Conservation (phyloP, 2,888 invertebrate genomes). For the Ferrisia virgata region DNA sequence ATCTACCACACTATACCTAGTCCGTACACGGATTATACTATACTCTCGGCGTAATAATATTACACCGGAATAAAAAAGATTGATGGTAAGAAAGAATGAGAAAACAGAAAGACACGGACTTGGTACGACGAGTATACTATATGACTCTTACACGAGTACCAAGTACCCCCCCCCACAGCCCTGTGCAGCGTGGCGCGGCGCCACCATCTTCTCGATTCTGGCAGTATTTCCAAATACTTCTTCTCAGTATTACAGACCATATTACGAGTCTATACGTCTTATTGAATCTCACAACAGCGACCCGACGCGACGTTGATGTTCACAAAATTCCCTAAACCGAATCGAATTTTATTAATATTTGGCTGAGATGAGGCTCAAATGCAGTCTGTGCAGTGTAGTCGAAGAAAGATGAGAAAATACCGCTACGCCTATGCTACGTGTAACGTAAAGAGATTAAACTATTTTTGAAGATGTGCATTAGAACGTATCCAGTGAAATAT, state of each 20-base stretch:
- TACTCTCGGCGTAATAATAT: neutral
- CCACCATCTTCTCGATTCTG: neutral
- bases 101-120: too few relatives aligned
- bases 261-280: too few relatives aligned
- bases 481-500: too few relatives aligned
- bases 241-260: too few relatives aligned
- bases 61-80: neutral
- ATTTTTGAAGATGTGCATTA: neutral
- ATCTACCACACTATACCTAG: neutral
- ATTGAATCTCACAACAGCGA: too few relatives aligned
- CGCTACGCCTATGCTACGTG: too few relatives aligned
- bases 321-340: neutral
- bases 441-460: neutral
- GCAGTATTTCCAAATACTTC: neutral
- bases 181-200: neutral
- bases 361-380: neutral
- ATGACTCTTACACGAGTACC: neutral
- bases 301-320: neutral
- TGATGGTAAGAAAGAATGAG: neutral
- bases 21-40: neutral
- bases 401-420: neutral
- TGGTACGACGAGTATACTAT: too few relatives aligned
- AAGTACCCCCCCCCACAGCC: too few relatives aligned
- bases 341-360: conserved; percentile 23
- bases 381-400: neutral